Conservation (phyloP, 2,797 vertebrate genomes). For the Peromyscus aztecus region DNA sequence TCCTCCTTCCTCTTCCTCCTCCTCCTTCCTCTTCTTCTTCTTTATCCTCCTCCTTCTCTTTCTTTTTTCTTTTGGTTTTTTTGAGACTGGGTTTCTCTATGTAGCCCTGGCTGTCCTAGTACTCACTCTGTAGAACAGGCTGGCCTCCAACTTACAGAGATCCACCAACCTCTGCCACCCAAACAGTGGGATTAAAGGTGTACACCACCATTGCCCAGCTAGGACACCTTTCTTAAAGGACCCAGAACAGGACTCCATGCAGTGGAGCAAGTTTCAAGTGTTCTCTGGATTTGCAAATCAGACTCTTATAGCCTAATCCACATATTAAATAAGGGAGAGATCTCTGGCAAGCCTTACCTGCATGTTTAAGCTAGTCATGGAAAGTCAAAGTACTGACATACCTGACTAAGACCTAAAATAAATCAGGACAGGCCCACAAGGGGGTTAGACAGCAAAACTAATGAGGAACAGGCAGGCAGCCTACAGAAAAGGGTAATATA, state of each 20-base stretch:
- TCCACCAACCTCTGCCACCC: background rate
- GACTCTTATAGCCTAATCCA: background rate
- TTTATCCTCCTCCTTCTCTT: background rate
- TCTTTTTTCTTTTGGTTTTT: background rate
- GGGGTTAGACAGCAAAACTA: slow-evolving; percentile 43
- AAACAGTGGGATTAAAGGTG: background rate
- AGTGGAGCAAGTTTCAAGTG: background rate
- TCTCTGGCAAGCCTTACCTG: background rate
- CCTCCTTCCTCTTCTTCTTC: accelerated
- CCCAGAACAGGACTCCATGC: background rate
- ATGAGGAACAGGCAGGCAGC: slow-evolving; percentile 15
- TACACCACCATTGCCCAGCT: background rate
- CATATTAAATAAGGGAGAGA: background rate
- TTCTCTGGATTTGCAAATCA: background rate
- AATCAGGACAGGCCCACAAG: slow-evolving; percentile 38
- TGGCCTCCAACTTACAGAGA: background rate
- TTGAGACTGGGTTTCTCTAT: background rate
- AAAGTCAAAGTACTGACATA: background rate
- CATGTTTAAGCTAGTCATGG: slow-evolving; percentile 6
- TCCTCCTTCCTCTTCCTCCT: no score
- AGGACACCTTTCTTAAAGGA: background rate
- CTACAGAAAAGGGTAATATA: background rate
- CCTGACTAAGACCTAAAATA: slow-evolving; percentile 42
- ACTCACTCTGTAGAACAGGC: background rate
- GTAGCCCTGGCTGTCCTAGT: background rate